phyloP scores from a whole-genome alignment of 2,888 invertebrate species.

The Lypha dubia region DNA sequence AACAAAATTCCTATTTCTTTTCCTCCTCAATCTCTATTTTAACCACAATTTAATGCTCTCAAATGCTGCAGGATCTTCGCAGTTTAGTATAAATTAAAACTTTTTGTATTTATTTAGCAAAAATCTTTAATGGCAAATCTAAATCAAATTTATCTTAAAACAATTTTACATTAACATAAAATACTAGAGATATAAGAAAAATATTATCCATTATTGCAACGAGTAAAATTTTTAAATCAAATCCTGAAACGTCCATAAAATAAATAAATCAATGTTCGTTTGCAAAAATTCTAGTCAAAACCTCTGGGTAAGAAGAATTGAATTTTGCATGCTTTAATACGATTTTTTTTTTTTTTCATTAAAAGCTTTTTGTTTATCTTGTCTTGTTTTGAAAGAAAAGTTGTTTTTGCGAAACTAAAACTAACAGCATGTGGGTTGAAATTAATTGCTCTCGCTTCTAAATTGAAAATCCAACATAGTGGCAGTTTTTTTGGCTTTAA shows the following conservation, averaged over 20 bases:
- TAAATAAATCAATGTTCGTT: slow-evolving; percentile 16
- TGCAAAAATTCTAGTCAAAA: slow-evolving; percentile 8
- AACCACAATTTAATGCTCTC: slow-evolving; percentile 8
- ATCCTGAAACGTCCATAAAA: slow-evolving; percentile 53
- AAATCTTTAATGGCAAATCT: slow-evolving; percentile 35
- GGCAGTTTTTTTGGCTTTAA: not conserved
- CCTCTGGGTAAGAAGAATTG: slow-evolving; percentile 62
- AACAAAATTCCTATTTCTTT: not conserved
- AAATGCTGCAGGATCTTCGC: slow-evolving; percentile 47
- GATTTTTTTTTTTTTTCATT: too few relatives aligned
- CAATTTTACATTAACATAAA: slow-evolving; percentile 18
- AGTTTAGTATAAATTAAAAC: slow-evolving; percentile 51
- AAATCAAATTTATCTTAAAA: slow-evolving; percentile 44
- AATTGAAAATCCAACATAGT: not conserved
- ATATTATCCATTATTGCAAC: slow-evolving; percentile 6
- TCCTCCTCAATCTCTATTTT: not conserved
- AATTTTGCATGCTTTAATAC: slow-evolving; percentile 61
- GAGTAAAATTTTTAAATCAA: slow-evolving; percentile 23
- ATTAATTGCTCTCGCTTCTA: not conserved
- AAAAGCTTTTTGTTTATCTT: slow-evolving; percentile 29
- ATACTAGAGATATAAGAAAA: too few relatives aligned
- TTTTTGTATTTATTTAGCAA: slow-evolving; percentile 48
- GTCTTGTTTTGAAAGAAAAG: not conserved
- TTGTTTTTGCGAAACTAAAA: not conserved
- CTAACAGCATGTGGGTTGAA: slow-evolving; percentile 65